Evolutionary conservation across 1,140 invertebrate genomes (phyloP), one percentile per base, ranked within the genome.

Genomic region (Lerema accius): DNA sequence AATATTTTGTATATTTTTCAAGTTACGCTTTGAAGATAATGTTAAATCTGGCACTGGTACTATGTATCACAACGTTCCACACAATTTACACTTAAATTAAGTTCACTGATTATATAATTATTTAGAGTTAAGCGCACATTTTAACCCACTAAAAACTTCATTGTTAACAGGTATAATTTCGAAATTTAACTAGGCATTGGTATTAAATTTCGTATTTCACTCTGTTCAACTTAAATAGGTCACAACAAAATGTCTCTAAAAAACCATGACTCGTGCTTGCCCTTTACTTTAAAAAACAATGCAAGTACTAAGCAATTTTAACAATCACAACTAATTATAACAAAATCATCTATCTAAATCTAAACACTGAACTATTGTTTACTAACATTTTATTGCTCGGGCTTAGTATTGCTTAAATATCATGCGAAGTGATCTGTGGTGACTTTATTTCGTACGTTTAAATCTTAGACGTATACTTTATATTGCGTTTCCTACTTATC

Each of bases 401-500:
- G 35, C n/a, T 11, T 11, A 32, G 7, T 37, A 37, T 37, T 37
- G 35, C 35, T 37, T 37, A 11, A 11, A 37, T n/a, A n/a, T n/a
- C 35, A 37, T n/a, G 35, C 7, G 35, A 37, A 37, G n/a, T 37
- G 35, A n/a, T 37, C 28, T 32, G 28, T 7, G 28, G 9, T 7
- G 9, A n/a, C n/a, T 23, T 5, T 23, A 23, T 23, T 23, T 3
- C 5, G 19, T n/a, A n/a, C n/a, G n/a, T n/a, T n/a, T 5, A 23
- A 23, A 23, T 23, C n/a, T n/a, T 23, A 23, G 9, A 32, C 28
- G 28, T 32, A 32, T 32, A 6, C 9, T 32, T 32, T 14, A 13
- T 55, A 42, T 43, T 60, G 48, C 51, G 26, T 60, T 60, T 60
- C 59, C 13, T 23, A 59, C 45, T 45, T 55, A 7, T 9, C 32